Percentiles rank a stretch among this genome's conserved stretches.
phyloP scores from a whole-genome alignment of 2,888 invertebrate genomes.

The Fabriciana adippe region DNA sequence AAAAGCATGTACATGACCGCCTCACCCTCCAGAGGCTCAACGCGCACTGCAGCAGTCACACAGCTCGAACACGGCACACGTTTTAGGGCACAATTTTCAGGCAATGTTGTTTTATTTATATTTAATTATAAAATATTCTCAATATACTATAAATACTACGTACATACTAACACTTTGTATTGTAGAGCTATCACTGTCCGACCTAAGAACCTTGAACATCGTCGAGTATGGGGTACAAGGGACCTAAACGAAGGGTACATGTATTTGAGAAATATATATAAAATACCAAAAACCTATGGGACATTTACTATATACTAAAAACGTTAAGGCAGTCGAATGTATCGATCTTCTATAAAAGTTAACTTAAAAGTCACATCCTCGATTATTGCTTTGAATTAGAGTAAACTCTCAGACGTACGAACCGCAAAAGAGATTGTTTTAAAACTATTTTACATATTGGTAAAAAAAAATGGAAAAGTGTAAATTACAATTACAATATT shows the following conservation, averaged over 20 bases:
- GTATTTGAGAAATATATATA: slow-evolving; percentile 18
- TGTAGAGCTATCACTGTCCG: slow-evolving; percentile 68
- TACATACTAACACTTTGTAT: slow-evolving; percentile 64
- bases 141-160: slow-evolving; percentile 55
- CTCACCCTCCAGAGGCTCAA: slow-evolving; percentile 46
- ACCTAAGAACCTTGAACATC: slow-evolving; percentile 52
- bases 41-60: slow-evolving; percentile 48
- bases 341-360: slow-evolving; percentile 51
- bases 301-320: slow-evolving; percentile 35
- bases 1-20: slow-evolving; percentile 39
- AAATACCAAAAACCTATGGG: slow-evolving; percentile 23
- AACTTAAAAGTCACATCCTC: slow-evolving; percentile 71
- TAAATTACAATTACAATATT: slow-evolving; percentile 16
- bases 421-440: slow-evolving; percentile 54
- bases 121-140: slow-evolving; percentile 51
- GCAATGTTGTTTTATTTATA: slow-evolving; percentile 55
- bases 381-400: slow-evolving; percentile 71
- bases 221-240: slow-evolving; percentile 42
- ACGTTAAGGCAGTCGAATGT: slow-evolving; percentile 55
- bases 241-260: slow-evolving; percentile 33
- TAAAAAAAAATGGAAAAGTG: slow-evolving; percentile 21
- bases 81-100: slow-evolving; percentile 73
- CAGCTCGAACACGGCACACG: slow-evolving; percentile 66
- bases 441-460: slow-evolving; percentile 30
- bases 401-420: slow-evolving; percentile 57